Evolutionary conservation across 2,113 vertebrate species (phyloP), one percentile per base, ranked within the genome.

Genomic region (Progne subis): DNA sequence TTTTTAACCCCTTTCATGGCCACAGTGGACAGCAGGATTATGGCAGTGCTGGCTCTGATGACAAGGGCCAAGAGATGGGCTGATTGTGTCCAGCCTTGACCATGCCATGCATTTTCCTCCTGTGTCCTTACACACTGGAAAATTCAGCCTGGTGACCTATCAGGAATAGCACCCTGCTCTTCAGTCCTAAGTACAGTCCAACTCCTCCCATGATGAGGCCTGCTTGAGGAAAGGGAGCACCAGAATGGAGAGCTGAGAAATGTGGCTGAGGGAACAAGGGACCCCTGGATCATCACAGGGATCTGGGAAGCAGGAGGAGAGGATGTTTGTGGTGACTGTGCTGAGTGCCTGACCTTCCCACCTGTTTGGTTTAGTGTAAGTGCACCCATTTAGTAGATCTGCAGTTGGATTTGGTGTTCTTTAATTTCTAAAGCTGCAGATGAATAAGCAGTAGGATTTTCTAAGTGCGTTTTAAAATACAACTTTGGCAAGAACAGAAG

Each of bases 381-480:
- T 8, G 2, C 21, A 43, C 34, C 29, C 31, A 12, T 88, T 84
- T 59, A 78, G 68, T 68, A 86, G 59, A 53, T 37, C 57, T 82
- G 53, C 53, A 53, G 41, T 61, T 76, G 46, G 53, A 55, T 65
- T 64, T 87, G 70, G 11, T 21, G 39, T 53, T 34, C 24, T 91
- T 94, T 90, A 24, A 41, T 63, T 91, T 86, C 82, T 57, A 5
- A 90, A 90, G 79, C 24, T 88, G 76, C 52, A 44, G 52, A 70
- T 92, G 71, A 94, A 90, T 84, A 85, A 86, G 63, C 55, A 88
- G 72, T 20, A 82, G 63, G 68, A 84, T 91, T 94, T 94, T 94
- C 24, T 23, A 67, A 77, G 41, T 56, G 68, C 76, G 18, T 93
- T 94, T 95, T 77, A 59, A 94, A 95, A 74, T 80, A 61, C 18